A percentile compares a stretch with the other conserved stretches of the same genome.
Evolutionary conservation across 2,113 vertebrate genomes (phyloP).

Genomic region (Shinisaurus crocodilurus): DNA sequence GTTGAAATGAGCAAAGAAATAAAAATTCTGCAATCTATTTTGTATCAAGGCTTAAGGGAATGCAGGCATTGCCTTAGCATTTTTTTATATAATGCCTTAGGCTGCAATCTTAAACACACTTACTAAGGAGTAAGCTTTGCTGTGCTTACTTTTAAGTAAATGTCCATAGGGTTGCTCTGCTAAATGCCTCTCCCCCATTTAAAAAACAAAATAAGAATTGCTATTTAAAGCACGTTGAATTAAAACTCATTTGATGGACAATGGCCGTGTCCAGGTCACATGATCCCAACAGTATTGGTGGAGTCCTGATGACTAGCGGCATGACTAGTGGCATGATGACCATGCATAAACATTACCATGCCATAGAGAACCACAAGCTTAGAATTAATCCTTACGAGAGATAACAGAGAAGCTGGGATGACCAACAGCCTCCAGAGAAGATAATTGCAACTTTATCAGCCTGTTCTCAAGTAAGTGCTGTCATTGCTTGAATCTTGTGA

Average conservation of each 20-base stretch:
- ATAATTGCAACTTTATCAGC: slow-evolving; percentile 61
- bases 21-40: background rate
- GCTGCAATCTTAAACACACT: background rate
- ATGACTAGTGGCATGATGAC: slow-evolving; percentile 5
- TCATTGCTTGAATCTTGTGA: slow-evolving; percentile 60
- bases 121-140: background rate
- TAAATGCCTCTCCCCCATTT: background rate
- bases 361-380: slow-evolving; percentile 28
- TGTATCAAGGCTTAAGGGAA: background rate
- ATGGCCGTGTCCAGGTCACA: slow-evolving; percentile 1
- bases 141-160: background rate
- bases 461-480: slow-evolving; percentile 58
- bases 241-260: background rate
- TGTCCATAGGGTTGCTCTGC: background rate
- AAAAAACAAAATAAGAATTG: background rate
- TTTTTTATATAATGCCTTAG: background rate
- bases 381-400: slow-evolving; percentile 35
- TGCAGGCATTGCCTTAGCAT: background rate
- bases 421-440: slow-evolving; percentile 45
- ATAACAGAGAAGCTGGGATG: slow-evolving; percentile 51
- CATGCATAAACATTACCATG: slow-evolving; percentile 20
- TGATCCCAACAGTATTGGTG: slow-evolving; percentile 2
- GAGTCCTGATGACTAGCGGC: background rate
- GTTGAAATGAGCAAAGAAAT: background rate
- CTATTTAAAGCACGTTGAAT: slow-evolving; percentile 33